These are phyloP conservation scores for Chymomyza amoena DNA, from an alignment of 2,888 invertebrate genomes.

Conservation along the genomic window DNA sequence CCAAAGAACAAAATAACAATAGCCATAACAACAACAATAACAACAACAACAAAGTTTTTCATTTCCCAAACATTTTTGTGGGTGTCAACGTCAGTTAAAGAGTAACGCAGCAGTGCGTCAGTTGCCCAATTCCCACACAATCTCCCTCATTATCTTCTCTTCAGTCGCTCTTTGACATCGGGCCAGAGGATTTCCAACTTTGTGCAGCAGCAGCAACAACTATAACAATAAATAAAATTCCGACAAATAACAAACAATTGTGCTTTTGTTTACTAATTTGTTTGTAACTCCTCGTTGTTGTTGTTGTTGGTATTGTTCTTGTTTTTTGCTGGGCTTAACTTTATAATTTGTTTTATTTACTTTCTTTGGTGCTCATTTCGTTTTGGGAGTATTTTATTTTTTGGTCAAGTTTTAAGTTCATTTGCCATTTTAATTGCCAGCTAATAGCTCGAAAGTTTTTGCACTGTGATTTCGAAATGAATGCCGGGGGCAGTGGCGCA, in stretches of 20 bases:
- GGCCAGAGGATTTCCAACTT: background rate
- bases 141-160: background rate
- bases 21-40: constrained; percentile 13
- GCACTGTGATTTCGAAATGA: background rate
- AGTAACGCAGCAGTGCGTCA: background rate
- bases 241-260: constrained; percentile 57
- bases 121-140: background rate
- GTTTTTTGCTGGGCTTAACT: constrained; percentile 31
- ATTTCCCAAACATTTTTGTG: constrained; percentile 50
- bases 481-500: background rate
- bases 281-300: constrained; percentile 37
- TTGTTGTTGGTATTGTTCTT: constrained; percentile 18
- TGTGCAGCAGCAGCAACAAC: background rate
- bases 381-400: background rate
- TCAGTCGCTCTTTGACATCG: background rate
- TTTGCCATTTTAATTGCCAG: constrained; percentile 68
- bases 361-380: constrained; percentile 54
- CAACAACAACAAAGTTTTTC: constrained; percentile 44
- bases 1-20: constrained; percentile 20
- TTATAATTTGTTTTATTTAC: constrained; percentile 59
- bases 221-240: background rate
- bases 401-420: constrained; percentile 57
- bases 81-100: constrained; percentile 42
- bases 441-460: constrained; percentile 59
- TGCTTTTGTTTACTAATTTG: constrained; percentile 68